Evolutionary conservation across 2,888 invertebrate genomes (phyloP), one percentile per base, ranked within the genome.

Genomic region (Sinopyrophorus schimmeli): DNA sequence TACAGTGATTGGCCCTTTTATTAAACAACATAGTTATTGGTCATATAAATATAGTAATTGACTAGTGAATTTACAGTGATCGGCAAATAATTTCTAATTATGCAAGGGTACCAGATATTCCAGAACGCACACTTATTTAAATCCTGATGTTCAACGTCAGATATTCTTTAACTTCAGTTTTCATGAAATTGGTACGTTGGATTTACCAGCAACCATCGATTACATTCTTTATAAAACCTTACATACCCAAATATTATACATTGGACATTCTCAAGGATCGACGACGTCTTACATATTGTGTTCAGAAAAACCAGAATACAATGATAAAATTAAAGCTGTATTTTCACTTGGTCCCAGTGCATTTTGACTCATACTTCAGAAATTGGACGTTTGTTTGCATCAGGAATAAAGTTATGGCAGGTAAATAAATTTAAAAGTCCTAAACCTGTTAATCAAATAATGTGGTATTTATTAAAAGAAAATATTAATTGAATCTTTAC

Each of bases 181-280:
- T 84, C 88, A 93, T 66, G 85, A 92, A 67, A 89, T 93, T 67
- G 90, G 87, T 0, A 71, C 78, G 44, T 80, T 76, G 54, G 95
- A 95, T 70, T 65, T 94, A 23, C 91, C 93, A 1, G 80, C 87
- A 0, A 86, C 85, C 76, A 84, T 96, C 30, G 87, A 94, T 66
- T 82, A 84, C 62, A 76, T 84, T n/a, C 70, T 86, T 1, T 61
- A 67, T 0, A 38, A 58, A 1, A 86, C 89, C 0, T 78, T 79
- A 0, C 74, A 78, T 15, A 56, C 77, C 1, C 74, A 81, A 37
- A 62, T 93, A 0, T 84, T 86, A 61, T 92, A 91, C 66, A 73
- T 88, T 1, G 93, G 92, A 0, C 89, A 92, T 67, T 92, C 91
- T 0, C 84, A 84, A 69, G 92, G 91, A 4, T 83, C 85, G 0